Evolutionary conservation across 2,797 vertebrate genomes (phyloP).

Genomic region (Notoglanidium macrostoma): DNA sequence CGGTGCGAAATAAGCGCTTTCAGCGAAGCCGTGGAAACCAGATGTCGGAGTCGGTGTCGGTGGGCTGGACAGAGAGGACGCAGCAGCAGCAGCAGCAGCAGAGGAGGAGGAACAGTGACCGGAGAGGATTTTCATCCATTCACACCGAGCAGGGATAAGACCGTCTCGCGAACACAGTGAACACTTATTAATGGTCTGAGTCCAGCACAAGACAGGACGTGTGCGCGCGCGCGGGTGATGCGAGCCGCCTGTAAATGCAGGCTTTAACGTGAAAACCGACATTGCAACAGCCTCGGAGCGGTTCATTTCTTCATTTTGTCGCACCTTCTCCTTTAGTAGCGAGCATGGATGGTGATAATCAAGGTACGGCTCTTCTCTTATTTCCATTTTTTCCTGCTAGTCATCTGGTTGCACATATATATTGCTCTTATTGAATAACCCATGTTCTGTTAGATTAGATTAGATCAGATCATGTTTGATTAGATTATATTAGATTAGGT

Average conservation of each 20-base stretch:
- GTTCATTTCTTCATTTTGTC: conserved; percentile 30
- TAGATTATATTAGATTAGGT: not conserved
- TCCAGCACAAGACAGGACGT: not conserved
- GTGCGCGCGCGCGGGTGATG: conserved; percentile 39
- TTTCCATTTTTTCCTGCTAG: not conserved
- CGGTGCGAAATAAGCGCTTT: conserved; percentile 29
- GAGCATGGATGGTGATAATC: conserved; percentile 77
- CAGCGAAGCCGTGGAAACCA: conserved; percentile 42
- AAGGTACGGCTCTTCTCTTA: conserved; percentile 67
- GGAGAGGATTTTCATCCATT: not conserved
- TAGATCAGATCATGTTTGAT: not conserved
- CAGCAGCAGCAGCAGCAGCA: not conserved
- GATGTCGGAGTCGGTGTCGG: conserved; percentile 50
- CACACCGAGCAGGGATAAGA: not conserved
- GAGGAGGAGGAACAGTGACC: not conserved
- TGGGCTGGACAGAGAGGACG: conserved; percentile 24
- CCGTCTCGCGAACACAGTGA: not conserved
- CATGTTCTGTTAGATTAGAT: not conserved
- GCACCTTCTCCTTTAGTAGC: conserved; percentile 48
- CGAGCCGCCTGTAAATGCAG: conserved; percentile 65
- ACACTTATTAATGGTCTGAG: not conserved
- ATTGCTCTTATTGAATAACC: not conserved
- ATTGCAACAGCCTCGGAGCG: conserved; percentile 31
- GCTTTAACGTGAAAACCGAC: conserved; percentile 58
- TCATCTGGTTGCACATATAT: not conserved